Base-by-base conservation (phyloP, 2,888 invertebrate genomes). In the Eupithecia tripunctaria region DNA sequence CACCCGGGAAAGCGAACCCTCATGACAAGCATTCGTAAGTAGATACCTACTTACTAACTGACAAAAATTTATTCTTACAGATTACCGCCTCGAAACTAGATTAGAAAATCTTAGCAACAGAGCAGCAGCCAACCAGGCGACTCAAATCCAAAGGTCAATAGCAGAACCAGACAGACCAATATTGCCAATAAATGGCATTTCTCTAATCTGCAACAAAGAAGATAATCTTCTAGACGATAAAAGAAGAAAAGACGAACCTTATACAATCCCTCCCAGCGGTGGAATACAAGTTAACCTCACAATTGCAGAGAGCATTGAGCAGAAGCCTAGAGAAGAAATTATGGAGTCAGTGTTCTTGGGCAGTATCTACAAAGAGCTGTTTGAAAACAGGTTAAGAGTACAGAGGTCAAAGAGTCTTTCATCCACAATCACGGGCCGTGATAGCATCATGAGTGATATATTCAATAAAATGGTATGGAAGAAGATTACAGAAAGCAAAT, bases 51-150 rank as follows among this genome's bases (percentile, higher is more conserved):
- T n/a, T n/a, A 32, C 3, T 51, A 21, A 21, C 51, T 18, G 21
- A 12, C 21, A 43, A 43, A 43, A 10, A 10, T 3, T 21, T 56
- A 21, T 21, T 51, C 21, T 62, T 41, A 60, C 85, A 91, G 91
- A 89, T 76, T 78, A 81, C 36, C 86, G 83, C 32, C 78, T 89
- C 2, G 87, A 88, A 63, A 85, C 85, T 60, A 85, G 88, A 78
- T 82, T 86, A 32, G 70, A 73, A 14, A 79, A 78, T 18, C 81
- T 87, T 21, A 77, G 80, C 15, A 76, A 80, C 18, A 88, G 84
- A 79, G 74, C 70, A 27, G 78, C 85, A 7, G 81, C 79, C 36
- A 84, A 82, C 74, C 84, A 84, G 70, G 79, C 81, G 8, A 87
- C 86, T 2, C 88, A 88, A 82, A 83, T 85, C 0, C 82, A 82